phyloP scores from a whole-genome alignment of 1,140 invertebrate species.

The Parasteatoda tepidariorum region DNA sequence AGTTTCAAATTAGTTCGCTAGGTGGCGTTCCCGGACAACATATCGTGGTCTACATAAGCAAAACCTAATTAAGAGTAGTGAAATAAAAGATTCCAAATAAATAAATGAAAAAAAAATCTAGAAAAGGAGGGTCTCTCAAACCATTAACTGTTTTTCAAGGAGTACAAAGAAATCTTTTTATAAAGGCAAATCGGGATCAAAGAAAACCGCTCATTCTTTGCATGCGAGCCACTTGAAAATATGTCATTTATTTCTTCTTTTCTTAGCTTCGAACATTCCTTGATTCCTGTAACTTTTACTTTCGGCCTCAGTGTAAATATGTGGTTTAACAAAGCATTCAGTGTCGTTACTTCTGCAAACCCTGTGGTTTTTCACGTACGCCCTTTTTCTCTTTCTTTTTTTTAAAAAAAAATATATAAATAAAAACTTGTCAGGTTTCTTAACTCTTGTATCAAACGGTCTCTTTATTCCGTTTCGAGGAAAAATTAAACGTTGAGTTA shows the following conservation, averaged over 20 bases:
- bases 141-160: constrained; percentile 28
- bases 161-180: constrained; percentile 37
- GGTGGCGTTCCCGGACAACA: neutral
- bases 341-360: neutral
- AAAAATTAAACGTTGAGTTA: no score
- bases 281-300: neutral
- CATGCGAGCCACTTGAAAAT: neutral
- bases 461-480: no score
- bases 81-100: neutral
- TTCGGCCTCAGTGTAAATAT: constrained; percentile 15
- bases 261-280: neutral
- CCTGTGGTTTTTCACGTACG: neutral
- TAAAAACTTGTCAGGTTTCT: no score
- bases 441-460: no score
- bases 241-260: neutral
- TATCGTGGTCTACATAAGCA: neutral
- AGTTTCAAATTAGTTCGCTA: neutral
- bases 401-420: no score
- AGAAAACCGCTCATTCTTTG: neutral
- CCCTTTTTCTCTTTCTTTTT: neutral
- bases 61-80: constrained; percentile 30
- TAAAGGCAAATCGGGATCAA: neutral
- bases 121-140: constrained; percentile 4
- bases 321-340: constrained; percentile 9
- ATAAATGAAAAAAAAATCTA: neutral